Base-by-base conservation (phyloP, 2,113 vertebrate species). In the Pycnonotus jocosus region DNA sequence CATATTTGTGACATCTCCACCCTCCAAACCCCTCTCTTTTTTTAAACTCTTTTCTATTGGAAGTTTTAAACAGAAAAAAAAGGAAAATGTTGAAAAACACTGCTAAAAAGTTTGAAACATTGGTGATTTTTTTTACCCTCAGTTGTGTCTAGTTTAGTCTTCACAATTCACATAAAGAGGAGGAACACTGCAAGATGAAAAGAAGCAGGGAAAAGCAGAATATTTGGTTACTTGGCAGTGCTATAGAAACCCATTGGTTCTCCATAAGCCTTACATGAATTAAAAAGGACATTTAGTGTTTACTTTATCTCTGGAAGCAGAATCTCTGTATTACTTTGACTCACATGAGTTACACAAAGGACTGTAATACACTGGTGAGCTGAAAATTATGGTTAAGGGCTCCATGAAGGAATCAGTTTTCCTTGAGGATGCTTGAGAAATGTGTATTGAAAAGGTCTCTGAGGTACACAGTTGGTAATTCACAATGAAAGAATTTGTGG, bases 21-120 rank as follows among this genome's bases (percentile, higher is more conserved):
- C 16, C 6, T 3, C 9, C 2, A 9, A 3, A 1, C 0, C 5
- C 15, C 3, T 6, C 3, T 31, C 42, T 28, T 35, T 44, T 28
- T 12, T 33, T 57, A 20, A 7, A 57, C 21, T 76, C 18, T 91
- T 92, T 92, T 61, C 21, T 87, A 53, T 96, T 96, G 68, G 56
- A 45, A 53, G 23, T 62, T n/a, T 73, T 82, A 82, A 94, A 57
- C 10, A 51, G 20, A 7, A 45, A 24, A 12, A n/a, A 14, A n/a
- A 12, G 9, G 38, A 87, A 86, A 90, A 79, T 56, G 3, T 22
- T 86, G 57, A 66, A 93, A 70, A 95, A 76, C 23, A 27, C 80
- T 94, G 62, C 83, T 94, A 86, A 92, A 90, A 38, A n/a, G 35
- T 73, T 42, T 44, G 61, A 92, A 73, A 30, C 17, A 53, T 13